A percentile compares a stretch with the other conserved stretches of the same genome.
These are phyloP conservation scores for Gadopsis bispinosus DNA, from an alignment of 2,797 vertebrate genomes.

Conservation along the genomic window DNA sequence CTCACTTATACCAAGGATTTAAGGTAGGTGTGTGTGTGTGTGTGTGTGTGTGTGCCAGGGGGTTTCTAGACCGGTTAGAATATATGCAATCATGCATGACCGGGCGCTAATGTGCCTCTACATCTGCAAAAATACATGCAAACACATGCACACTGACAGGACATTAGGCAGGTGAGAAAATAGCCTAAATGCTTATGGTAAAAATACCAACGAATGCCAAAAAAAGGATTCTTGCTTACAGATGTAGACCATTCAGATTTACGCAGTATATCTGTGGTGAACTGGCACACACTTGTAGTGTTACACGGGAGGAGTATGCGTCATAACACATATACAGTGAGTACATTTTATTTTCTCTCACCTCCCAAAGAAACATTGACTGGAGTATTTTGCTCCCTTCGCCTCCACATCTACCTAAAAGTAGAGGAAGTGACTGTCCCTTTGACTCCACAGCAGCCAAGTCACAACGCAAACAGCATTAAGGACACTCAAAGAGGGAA, in stretches of 20 bases:
- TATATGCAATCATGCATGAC: constrained; percentile 34
- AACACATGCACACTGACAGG: constrained; percentile 3
- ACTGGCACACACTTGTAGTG: neutral
- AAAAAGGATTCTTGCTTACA: neutral
- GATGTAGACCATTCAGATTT: neutral
- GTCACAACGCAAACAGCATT: too few species aligned
- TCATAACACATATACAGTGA: too few species aligned
- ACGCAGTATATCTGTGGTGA: neutral
- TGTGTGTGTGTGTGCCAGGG: constrained; percentile 10
- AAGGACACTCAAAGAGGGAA: too few species aligned
- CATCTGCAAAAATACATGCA: constrained; percentile 20
- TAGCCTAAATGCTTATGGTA: neutral
- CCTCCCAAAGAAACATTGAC: too few species aligned
- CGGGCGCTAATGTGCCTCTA: constrained; percentile 13
- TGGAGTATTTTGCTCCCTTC: too few species aligned
- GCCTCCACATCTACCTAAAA: too few species aligned
- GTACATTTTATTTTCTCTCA: too few species aligned
- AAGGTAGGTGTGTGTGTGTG: constrained; percentile 3
- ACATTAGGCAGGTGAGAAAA: neutral
- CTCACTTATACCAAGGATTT: constrained; percentile 25
- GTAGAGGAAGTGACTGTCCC: too few species aligned
- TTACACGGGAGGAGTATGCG: neutral
- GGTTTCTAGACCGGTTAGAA: neutral
- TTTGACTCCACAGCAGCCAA: too few species aligned
- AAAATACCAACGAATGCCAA: neutral